Base-by-base conservation (phyloP, 2,888 invertebrate species). In the Spodoptera littoralis region DNA sequence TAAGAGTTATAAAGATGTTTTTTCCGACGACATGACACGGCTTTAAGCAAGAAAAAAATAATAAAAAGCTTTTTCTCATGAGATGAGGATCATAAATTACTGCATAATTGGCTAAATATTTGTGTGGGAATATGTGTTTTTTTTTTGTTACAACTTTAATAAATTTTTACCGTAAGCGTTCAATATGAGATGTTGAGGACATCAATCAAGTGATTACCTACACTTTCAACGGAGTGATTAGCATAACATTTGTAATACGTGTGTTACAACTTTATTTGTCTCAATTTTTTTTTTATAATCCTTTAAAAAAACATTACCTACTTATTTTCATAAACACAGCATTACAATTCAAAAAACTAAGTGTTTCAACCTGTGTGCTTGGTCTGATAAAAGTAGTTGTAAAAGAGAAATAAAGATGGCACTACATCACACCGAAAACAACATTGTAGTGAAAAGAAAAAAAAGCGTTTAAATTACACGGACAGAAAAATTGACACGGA, bases 91-190 rank as follows among this genome's bases (percentile, higher is more conserved):
- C 45, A 54, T 59, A 65, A 69, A 72, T 72, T 59, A 47, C 4
- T 44, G 8, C 18, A 42, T 65, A 71, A 65, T 48, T 69, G 47
- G 6, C 27, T n/a, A 52, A 59, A 59, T 55, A 72, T 59, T 72
- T 58, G 54, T 58, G 54, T 69, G 72, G 65, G 72, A 69, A 71
- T 18, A 5, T 27, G 12, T 36, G 6, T 36, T 18, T 36, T 36
- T 36, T 36, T 36, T 27, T 36, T 36, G 9, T 36, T 36, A 36
- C 9, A 36, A 36, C 8, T 36, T 36, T 36, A 53, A 56, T 44
- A 43, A 43, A 13, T 65, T 43, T 55, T 22, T 55, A 58, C 47
- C 30, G 30, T 58, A 54, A 51, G 53, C 30, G 46, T 4, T 12
- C 24, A 47, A 69, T 47, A 42, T 11, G 44, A 54, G 42, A 54